A percentile compares a stretch with the other conserved stretches of the same genome.
Conservation (phyloP, 64 coral and sea anemone genomes). For the Montipora foliosa region DNA sequence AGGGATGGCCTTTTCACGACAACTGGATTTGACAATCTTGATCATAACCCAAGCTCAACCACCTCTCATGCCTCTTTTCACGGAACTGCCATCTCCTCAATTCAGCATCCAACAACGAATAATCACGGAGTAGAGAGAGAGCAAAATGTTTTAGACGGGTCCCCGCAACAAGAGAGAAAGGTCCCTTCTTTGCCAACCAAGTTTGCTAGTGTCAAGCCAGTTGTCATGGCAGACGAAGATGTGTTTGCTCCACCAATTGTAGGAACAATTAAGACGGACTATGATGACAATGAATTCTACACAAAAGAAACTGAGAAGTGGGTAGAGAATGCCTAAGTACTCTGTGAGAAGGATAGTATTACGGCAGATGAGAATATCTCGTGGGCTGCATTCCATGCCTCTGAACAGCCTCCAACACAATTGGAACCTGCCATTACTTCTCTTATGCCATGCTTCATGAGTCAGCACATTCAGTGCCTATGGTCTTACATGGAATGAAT, state of each 20-base stretch:
- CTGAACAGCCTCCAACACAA: conserved; percentile 1
- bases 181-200: conserved; percentile 33
- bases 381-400: conserved; percentile 41
- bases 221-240: conserved; percentile 31
- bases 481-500: neutral
- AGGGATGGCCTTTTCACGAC: conserved; percentile 3
- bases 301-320: conserved; percentile 20
- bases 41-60: conserved; percentile 19
- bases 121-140: conserved; percentile 37
- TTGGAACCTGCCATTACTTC: conserved; percentile 15
- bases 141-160: conserved; percentile 19
- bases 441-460: conserved; percentile 42
- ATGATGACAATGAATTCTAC: conserved; percentile 15
- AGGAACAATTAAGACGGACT: neutral
- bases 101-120: conserved; percentile 31
- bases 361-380: conserved; percentile 1
- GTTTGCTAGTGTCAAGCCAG: conserved; percentile 31
- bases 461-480: conserved; percentile 29
- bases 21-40: neutral
- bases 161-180: conserved; percentile 6
- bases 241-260: conserved; percentile 34
- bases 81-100: neutral
- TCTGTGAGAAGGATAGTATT: conserved; percentile 17
- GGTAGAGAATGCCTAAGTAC: neutral
- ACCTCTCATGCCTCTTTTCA: neutral